phyloP scores from a whole-genome alignment of 2,888 invertebrate genomes.

The Atethmia centrago region DNA sequence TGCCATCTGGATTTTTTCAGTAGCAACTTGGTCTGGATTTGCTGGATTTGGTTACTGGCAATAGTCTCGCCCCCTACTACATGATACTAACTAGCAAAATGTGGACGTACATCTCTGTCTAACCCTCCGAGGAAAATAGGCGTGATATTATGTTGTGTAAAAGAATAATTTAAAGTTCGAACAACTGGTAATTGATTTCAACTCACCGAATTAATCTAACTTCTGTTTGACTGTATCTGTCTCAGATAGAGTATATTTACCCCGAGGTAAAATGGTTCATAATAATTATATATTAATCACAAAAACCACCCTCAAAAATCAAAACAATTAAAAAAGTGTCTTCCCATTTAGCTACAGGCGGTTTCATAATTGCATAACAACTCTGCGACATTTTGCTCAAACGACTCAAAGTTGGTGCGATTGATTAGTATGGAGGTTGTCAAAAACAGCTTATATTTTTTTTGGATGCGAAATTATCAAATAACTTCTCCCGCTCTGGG shows the following conservation, averaged over 20 bases:
- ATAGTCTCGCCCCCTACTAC: neutral
- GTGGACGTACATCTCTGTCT: neutral
- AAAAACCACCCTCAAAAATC: neutral
- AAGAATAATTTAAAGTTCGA: neutral
- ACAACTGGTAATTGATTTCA: neutral
- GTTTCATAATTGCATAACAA: conserved; percentile 33
- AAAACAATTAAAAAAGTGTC: conserved; percentile 19
- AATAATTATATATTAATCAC: neutral
- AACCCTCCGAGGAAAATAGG: too few species aligned
- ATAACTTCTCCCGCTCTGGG: too few species aligned
- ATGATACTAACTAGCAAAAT: neutral
- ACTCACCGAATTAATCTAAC: neutral
- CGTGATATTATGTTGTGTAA: neutral
- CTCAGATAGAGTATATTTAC: neutral
- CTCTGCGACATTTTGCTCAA: conserved; percentile 36
- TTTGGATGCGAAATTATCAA: too few species aligned
- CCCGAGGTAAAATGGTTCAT: neutral
- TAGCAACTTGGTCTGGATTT: too few species aligned
- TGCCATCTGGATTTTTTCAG: too few species aligned
- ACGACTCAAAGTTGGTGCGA: conserved; percentile 49
- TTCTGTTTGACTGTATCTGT: neutral
- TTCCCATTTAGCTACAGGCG: conserved; percentile 12
- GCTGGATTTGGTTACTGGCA: too few species aligned
- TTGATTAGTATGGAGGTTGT: conserved; percentile 50
- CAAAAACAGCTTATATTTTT: conserved; percentile 46